Conservation (phyloP, 2,797 vertebrate species). For the Tadarida brasiliensis region DNA sequence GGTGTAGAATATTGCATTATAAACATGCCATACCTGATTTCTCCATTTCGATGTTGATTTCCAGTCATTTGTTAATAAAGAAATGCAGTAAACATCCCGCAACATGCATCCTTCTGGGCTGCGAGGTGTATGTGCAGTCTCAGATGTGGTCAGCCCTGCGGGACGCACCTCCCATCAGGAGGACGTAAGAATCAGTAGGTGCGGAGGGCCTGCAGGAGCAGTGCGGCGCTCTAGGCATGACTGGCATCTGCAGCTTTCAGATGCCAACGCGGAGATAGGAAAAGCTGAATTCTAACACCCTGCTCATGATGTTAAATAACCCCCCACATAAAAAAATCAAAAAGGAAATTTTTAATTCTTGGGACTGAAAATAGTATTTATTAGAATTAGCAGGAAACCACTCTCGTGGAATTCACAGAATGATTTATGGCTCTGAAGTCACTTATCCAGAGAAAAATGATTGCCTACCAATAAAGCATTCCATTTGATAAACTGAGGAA, state of each 20-base stretch:
- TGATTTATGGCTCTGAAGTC: background rate
- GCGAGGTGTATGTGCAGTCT: background rate
- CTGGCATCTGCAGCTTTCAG: background rate
- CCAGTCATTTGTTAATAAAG: background rate
- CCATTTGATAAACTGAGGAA: background rate
- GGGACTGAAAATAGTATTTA: background rate
- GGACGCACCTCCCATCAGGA: background rate
- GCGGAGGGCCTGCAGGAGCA: background rate
- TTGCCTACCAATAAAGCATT: background rate
- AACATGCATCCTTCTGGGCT: background rate
- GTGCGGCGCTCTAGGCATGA: background rate
- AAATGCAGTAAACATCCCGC: background rate
- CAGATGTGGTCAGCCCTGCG: background rate
- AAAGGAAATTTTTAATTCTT: background rate
- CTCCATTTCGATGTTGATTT: background rate
- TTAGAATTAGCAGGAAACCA: background rate
- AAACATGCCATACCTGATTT: background rate
- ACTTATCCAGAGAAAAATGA: slow-evolving; percentile 37
- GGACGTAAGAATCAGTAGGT: background rate
- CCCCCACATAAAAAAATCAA: background rate
- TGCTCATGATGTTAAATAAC: background rate
- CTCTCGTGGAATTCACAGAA: background rate
- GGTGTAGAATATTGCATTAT: background rate
- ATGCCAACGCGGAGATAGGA: background rate
- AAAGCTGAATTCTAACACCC: background rate